Percentiles rank a stretch among this genome's conserved stretches.
phyloP scores from a whole-genome alignment of 2,797 vertebrate genomes.

The Miichthys miiuy region DNA sequence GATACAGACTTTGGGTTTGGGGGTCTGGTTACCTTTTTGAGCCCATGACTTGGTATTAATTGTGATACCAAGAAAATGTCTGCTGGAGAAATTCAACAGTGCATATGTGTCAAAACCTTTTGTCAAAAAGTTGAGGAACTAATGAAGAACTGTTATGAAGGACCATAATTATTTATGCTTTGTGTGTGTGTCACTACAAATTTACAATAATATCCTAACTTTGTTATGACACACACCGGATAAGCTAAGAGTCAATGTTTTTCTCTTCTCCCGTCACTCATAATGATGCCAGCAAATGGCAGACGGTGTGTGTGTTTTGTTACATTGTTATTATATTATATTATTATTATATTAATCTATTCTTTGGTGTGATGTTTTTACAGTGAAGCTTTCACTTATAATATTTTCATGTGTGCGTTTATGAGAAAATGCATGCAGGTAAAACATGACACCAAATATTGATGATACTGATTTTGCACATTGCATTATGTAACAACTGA shows the following conservation, averaged over 20 bases:
- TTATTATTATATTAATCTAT: not conserved
- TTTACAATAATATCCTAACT: not conserved
- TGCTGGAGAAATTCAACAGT: not conserved
- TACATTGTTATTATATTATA: not conserved
- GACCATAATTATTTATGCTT: not conserved
- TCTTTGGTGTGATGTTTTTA: not conserved
- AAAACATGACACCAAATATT: constrained; percentile 15
- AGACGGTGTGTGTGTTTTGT: constrained; percentile 27
- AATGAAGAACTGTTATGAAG: not conserved
- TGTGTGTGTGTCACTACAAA: not conserved
- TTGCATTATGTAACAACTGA: constrained; percentile 4
- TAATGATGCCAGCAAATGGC: constrained; percentile 25
- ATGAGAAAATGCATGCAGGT: not conserved
- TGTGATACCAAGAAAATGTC: not conserved
- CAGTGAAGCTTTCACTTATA: constrained; percentile 56
- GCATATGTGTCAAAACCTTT: not conserved
- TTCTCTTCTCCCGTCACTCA: not conserved
- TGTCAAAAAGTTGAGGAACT: not conserved
- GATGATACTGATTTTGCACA: constrained; percentile 39
- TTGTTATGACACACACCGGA: not conserved
- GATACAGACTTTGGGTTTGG: not conserved
- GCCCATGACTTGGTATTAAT: not conserved
- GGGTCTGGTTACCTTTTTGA: constrained; percentile 22
- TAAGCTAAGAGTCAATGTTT: not conserved
- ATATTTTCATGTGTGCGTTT: constrained; percentile 2